Evolutionary conservation across 2,113 vertebrate genomes (phyloP).

Genomic region (Pica pica): DNA sequence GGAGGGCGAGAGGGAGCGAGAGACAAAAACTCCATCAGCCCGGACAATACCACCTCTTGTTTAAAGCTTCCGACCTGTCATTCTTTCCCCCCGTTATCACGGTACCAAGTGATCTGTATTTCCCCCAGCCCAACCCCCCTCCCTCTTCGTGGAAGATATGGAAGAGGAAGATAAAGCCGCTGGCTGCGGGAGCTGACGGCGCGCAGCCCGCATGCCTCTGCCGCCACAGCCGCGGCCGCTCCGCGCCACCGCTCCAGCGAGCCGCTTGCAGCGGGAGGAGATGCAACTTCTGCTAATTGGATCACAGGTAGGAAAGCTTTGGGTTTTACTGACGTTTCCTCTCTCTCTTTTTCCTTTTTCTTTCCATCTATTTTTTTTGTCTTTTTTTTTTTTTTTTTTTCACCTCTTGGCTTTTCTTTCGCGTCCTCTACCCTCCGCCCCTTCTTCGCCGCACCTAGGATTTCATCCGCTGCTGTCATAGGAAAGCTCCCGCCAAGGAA

Average conservation of each 20-base stretch:
- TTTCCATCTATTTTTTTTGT: background rate
- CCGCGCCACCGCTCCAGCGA: background rate
- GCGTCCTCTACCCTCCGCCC: background rate
- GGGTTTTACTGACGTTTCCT: background rate
- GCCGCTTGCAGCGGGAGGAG: background rate
- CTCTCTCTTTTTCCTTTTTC: background rate
- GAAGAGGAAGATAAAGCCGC: constrained; percentile 54
- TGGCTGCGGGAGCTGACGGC: constrained; percentile 35
- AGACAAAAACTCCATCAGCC: constrained; percentile 15
- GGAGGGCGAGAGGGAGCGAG: background rate
- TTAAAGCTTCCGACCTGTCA: background rate
- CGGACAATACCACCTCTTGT: background rate
- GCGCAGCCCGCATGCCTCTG: background rate
- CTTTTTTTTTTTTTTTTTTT: background rate
- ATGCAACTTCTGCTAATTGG: constrained; percentile 18
- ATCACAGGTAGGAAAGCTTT: constrained; percentile 65
- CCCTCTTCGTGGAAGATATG: constrained; percentile 62
- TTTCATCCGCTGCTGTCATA: background rate
- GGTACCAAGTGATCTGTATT: constrained; percentile 44
- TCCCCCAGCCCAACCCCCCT: background rate
- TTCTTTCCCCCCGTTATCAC: background rate
- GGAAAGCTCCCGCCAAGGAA: constrained; percentile 4
- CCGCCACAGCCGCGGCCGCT: background rate
- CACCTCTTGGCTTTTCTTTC: background rate
- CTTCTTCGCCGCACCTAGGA: background rate